Evolutionary conservation across 2,797 vertebrate genomes (phyloP), one percentile per base, ranked within the genome.

Genomic region (Heteromormyrus szaboi): DNA sequence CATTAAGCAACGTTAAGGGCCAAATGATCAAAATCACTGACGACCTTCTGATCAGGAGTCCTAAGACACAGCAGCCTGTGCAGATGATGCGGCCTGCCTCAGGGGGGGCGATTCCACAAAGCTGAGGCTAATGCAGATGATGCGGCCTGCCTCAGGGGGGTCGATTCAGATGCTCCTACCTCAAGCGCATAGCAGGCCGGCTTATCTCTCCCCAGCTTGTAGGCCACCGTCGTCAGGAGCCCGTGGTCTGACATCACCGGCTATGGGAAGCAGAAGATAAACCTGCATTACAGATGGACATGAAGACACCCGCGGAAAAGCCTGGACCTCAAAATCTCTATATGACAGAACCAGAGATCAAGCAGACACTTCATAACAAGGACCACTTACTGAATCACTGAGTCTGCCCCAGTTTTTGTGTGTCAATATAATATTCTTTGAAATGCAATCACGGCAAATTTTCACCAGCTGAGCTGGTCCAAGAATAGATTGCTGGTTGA

Each of bases 161-260:
- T 8, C 3, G 14, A 22, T 17, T 8, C 17, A 12, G 9, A 14
- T n/a, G 33, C 56, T 14, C 22, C 22, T 94, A 99, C 99, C 97
- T 99, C 98, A 44, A 99, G 93, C 0, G 99, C 98, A 56, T 99
- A 99, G 92, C 93, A 98, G 87, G 96, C 97, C 19, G 98, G 98
- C 90, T 98, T 96, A 93, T 99, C 97, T 93, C 96, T 96, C n/a
- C 99, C 99, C 3, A 99, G 95, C 94, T 99, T 97, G 94, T 99
- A 99, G 6, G 98, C 99, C 89, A 99, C 95, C 0, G 99, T 99
- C 59, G 98, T 99, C 91, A 99, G 92, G 87, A 99, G 98, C 19
- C 99, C 99, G 50, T 99, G 98, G n/a, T 99, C 97, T 3, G 98
- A 99, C 95, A 99, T 96, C 3, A 99, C 97, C 59, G 97, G 96